Conservation (phyloP, 2,888 invertebrate species). For the Drosophila paucipuncta region DNA sequence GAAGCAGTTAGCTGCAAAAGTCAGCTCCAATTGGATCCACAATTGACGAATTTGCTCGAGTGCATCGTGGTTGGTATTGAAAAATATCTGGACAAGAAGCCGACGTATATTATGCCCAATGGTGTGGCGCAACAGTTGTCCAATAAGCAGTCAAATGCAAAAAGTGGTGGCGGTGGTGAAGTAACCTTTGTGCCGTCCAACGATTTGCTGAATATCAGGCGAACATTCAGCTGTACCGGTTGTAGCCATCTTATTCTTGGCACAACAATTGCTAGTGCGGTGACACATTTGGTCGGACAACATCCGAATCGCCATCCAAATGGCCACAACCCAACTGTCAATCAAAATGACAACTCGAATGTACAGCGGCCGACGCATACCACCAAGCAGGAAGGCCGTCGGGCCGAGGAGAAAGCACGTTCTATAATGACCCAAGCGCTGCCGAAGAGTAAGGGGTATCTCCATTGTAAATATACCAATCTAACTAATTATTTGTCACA, state of each 20-base stretch:
- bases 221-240: constrained; percentile 61
- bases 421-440: constrained; percentile 28
- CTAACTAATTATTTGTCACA: constrained; percentile 30
- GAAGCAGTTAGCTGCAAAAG: constrained; percentile 35
- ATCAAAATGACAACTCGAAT: constrained; percentile 14
- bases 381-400: constrained; percentile 57
- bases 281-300: constrained; percentile 66
- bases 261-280: constrained; percentile 64
- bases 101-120: constrained; percentile 56
- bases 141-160: constrained; percentile 11
- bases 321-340: neutral
- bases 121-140: neutral
- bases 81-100: constrained; percentile 66
- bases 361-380: constrained; percentile 29
- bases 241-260: constrained; percentile 72
- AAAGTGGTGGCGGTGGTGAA: constrained; percentile 23
- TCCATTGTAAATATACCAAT: neutral
- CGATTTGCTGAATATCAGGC: constrained; percentile 64
- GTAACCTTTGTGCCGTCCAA: constrained; percentile 55
- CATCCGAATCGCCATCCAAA: constrained; percentile 53
- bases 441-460: constrained; percentile 55
- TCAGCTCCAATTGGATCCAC: constrained; percentile 64
- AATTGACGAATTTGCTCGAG: constrained; percentile 64
- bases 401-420: constrained; percentile 49
- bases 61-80: constrained; percentile 74